phyloP scores from a whole-genome alignment of 1,140 invertebrate species.

The Drosophila subpulchrella region DNA sequence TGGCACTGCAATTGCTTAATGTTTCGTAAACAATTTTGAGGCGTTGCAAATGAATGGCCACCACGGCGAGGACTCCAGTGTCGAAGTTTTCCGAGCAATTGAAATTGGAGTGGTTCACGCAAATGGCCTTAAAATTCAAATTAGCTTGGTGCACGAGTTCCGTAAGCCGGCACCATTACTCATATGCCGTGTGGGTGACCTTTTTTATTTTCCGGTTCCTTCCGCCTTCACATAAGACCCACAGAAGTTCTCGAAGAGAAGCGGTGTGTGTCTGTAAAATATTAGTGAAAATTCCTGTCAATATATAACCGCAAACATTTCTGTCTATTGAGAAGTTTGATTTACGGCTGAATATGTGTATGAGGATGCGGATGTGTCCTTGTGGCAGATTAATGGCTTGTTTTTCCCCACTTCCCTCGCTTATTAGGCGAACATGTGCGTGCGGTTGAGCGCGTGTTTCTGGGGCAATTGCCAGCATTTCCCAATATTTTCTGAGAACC shows the following conservation, averaged over 20 bases:
- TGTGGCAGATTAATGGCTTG: constrained; percentile 25
- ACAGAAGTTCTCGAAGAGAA: constrained; percentile 12
- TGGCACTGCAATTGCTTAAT: constrained; percentile 75
- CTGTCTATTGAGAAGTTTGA: constrained; percentile 60
- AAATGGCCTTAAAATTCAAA: constrained; percentile 54
- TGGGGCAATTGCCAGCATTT: constrained; percentile 49
- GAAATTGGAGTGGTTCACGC: constrained; percentile 40
- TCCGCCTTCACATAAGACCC: background rate
- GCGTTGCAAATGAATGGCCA: constrained; percentile 70
- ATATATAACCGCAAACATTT: constrained; percentile 60
- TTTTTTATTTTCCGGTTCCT: background rate
- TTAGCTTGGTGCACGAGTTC: constrained; percentile 34
- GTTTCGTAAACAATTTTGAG: constrained; percentile 74
- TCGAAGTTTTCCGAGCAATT: constrained; percentile 72
- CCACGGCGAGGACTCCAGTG: constrained; percentile 10
- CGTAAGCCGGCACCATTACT: constrained; percentile 44
- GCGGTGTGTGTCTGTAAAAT: constrained; percentile 33
- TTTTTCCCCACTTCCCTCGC: constrained; percentile 15
- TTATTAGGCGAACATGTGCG: constrained; percentile 36
- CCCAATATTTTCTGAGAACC: constrained; percentile 32
- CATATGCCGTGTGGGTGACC: constrained; percentile 31
- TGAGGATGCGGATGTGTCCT: constrained; percentile 14
- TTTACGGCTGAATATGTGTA: constrained; percentile 47
- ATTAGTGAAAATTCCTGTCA: constrained; percentile 56
- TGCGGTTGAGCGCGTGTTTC: constrained; percentile 38